phyloP scores from a whole-genome alignment of 2,888 invertebrate species.

The Watsonalla cultraria region DNA sequence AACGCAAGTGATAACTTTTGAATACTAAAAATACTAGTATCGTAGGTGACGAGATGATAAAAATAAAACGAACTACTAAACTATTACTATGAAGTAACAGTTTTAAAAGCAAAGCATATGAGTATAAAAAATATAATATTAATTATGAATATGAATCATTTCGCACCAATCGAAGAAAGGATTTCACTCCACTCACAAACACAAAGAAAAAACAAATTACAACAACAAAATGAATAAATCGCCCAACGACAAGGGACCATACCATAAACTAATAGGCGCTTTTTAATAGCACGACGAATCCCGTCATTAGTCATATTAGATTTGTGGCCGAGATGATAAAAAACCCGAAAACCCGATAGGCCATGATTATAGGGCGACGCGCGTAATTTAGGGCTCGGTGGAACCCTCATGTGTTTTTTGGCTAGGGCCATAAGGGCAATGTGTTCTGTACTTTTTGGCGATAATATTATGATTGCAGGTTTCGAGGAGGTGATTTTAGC shows the following conservation, averaged over 20 bases:
- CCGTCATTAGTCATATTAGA: constrained; percentile 69
- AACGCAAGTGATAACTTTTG: too few species aligned
- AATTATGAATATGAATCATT: too few species aligned
- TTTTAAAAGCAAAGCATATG: too few species aligned
- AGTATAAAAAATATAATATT: too few species aligned
- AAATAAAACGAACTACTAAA: too few species aligned
- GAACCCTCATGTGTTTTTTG: constrained; percentile 40
- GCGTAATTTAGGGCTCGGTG: constrained; percentile 58
- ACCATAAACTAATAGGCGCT: constrained; percentile 42
- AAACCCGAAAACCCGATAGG: constrained; percentile 57
- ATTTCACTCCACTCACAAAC: constrained; percentile 1
- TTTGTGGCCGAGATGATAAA: constrained; percentile 61
- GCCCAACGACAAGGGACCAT: constrained; percentile 33
- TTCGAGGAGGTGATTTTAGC: background rate
- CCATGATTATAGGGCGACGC: constrained; percentile 49
- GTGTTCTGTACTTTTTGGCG: constrained; percentile 32
- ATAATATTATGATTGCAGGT: constrained; percentile 4
- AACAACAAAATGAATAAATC: constrained; percentile 30
- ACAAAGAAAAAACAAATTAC: constrained; percentile 23
- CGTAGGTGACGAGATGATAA: too few species aligned
- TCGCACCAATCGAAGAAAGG: background rate
- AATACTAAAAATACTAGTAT: too few species aligned
- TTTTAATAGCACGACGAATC: constrained; percentile 44
- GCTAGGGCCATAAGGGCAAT: constrained; percentile 32
- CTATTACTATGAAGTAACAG: too few species aligned